phyloP scores from a whole-genome alignment of 2,113 vertebrate genomes.

The Pluvianellus socialis region DNA sequence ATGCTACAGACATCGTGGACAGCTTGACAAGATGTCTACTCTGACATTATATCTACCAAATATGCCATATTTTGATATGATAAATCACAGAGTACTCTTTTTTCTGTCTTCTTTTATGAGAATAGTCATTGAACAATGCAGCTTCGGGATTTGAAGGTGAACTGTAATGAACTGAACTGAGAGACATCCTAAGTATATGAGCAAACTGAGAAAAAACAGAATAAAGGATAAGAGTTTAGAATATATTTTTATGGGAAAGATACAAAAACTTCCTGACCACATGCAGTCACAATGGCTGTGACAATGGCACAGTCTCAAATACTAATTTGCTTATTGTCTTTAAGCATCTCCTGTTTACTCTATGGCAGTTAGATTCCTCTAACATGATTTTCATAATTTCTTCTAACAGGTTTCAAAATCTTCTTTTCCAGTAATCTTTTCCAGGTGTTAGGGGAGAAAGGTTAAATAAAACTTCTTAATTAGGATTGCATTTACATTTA shows the following conservation, averaged over 20 bases:
- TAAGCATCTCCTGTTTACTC: background rate
- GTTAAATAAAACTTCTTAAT: background rate
- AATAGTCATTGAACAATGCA: background rate
- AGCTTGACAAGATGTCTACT: background rate
- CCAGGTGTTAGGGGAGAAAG: background rate
- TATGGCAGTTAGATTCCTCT: background rate
- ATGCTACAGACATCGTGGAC: background rate
- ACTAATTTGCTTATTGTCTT: background rate
- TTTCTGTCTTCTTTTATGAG: background rate
- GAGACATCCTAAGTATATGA: background rate
- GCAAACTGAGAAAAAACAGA: background rate
- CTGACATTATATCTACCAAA: background rate
- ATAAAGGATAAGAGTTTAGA: background rate
- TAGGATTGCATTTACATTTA: background rate
- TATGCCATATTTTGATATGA: background rate
- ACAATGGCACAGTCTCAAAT: background rate
- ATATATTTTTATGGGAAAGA: background rate
- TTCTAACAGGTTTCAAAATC: background rate
- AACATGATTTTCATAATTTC: background rate
- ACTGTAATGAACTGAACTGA: background rate
- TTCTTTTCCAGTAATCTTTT: background rate
- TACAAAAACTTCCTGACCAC: background rate
- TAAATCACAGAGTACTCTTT: background rate
- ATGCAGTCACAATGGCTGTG: background rate
- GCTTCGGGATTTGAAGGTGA: background rate